Conservation (phyloP, 2,888 invertebrate genomes). For the Meganola albula region DNA sequence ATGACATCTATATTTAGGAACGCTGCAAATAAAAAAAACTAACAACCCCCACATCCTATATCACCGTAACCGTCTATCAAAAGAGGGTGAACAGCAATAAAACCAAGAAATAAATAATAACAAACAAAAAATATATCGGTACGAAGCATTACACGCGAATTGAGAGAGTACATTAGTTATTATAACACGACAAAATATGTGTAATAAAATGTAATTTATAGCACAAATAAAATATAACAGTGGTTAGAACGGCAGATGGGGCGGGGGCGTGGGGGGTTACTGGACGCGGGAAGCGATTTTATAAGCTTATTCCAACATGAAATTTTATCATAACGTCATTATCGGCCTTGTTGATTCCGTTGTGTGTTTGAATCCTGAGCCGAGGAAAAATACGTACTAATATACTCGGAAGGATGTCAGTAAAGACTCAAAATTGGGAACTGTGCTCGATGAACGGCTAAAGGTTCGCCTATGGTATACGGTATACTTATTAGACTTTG, state of each 20-base stretch:
- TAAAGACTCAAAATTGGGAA: too few species aligned
- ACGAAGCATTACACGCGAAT: constrained; percentile 72
- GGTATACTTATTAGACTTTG: too few species aligned
- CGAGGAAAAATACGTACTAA: too few species aligned
- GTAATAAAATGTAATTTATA: constrained; percentile 78
- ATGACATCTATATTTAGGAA: too few species aligned
- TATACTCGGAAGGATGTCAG: too few species aligned
- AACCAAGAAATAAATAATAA: constrained; percentile 60
- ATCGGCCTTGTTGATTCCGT: too few species aligned
- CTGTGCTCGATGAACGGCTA: too few species aligned
- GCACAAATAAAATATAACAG: constrained; percentile 77
- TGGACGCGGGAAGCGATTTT: constrained; percentile 12
- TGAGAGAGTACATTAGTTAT: constrained; percentile 78
- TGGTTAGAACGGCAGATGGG: constrained; percentile 76
- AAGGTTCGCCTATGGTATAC: too few species aligned
- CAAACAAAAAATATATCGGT: constrained; percentile 59
- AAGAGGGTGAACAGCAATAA: constrained; percentile 53
- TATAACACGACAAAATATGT: constrained; percentile 79
- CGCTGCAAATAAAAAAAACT: constrained; percentile 4
- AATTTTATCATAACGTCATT: too few species aligned
- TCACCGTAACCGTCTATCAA: constrained; percentile 34
- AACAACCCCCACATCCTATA: constrained; percentile 21
- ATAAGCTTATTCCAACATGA: too few species aligned
- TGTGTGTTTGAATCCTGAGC: too few species aligned
- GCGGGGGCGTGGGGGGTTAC: constrained; percentile 39